Base-by-base conservation (phyloP, 2,888 invertebrate genomes). In the Morpho helenor region DNA sequence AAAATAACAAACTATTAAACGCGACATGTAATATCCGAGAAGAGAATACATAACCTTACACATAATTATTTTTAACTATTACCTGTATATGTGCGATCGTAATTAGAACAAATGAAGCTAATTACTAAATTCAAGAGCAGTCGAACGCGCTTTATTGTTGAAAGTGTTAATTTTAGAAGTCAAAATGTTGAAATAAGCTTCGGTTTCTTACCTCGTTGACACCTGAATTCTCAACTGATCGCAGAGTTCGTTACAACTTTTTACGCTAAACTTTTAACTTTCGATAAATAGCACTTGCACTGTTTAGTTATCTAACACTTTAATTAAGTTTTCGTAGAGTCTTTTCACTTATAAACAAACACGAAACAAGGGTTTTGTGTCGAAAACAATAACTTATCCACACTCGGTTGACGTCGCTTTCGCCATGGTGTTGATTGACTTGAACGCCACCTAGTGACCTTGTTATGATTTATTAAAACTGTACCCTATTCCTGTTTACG, bases 151-250 rank as follows among this genome's bases (percentile, higher is more conserved):
- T 65, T 71, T 72, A 72, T 64, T 63, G 73, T 69, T 54, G 56
- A 73, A 70, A 76, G 72, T 72, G 76, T 74, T 84, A 79, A 82
- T 79, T 82, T 76, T 79, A 80, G 77, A 81, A 80, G 75, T 75
- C 73, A 68, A 82, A 80, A 77, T 84, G 76, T 75, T 72, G 76
- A 73, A 80, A 77, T 79, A 82, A 78, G 84, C 84, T 83, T 86
- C 75, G 74, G 70, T 79, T 84, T 81, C 90, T 89, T 90, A 90
- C 91, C 90, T 90, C 90, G 84, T 89, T 90, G 89, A 90, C 90
- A 91, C 89, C 90, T 88, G 86, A 88, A 87, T 81, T 82, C 82
- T 80, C 76, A 81, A 87, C 80, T 80, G 83, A 86, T 88, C 82
- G 79, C 72, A 76, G 85, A 87, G 87, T 87, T 87, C 84, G 87